Base-by-base conservation (phyloP, 2,113 vertebrate genomes). In the Trachemys scripta region DNA sequence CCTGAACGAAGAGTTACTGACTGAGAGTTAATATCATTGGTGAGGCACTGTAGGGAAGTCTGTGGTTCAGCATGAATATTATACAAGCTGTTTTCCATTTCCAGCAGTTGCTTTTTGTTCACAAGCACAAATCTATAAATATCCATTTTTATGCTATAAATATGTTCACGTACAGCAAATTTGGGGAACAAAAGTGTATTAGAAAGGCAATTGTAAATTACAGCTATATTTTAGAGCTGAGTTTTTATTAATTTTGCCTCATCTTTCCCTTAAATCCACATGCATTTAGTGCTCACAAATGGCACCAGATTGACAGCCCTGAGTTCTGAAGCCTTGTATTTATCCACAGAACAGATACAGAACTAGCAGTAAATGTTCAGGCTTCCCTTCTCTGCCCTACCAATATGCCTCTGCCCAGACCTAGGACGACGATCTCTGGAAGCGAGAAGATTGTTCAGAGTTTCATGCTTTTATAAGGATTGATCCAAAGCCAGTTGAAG, bases 241-340 rank as follows among this genome's bases (percentile, higher is more conserved):
- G 31, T 25, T 86, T 79, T 90, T 16, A 9, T 85, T 84, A 50
- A 84, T 85, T 96, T 75, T 24, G 45, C 82, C 78, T 54, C 38
- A 22, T 1, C 38, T 53, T 90, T 95, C 85, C 80, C 76, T 76
- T 82, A 57, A 85, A 93, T 59, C 8, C 3, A 49, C 3, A 17
- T 49, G 79, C 35, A 90, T 92, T 97, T 82, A 82, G 57, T 80
- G 17, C 24, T 91, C 91, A n/a, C 69, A 75, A 92, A 57, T 94
- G 79, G 29, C 45, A 84, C 35, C 12, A 72, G 75, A 38, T 45
- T 31, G 56, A 85, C 17, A 72, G 5, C 9, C 3, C 42, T 24
- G 69, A 50, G 11, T 31, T 80, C 19, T 24, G 14, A 82, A 50
- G 24, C 12, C 38, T 79, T 79, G 0, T 47, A 20, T 92, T 93